phyloP scores from a whole-genome alignment of 2,797 vertebrate genomes.

The Schizopygopsis pylzovi region DNA sequence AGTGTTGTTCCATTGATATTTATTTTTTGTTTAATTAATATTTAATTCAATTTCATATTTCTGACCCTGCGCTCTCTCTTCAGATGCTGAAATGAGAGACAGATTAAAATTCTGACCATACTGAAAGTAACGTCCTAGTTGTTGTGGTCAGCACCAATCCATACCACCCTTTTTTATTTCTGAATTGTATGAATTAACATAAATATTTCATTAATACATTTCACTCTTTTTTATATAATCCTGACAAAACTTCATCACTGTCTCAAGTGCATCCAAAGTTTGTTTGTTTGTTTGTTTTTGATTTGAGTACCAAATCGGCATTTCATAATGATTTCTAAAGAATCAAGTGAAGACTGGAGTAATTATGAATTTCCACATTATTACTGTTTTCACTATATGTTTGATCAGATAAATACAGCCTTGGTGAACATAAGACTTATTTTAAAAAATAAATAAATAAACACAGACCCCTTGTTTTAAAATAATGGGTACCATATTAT shows the following conservation, averaged over 20 bases:
- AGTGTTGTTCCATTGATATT: neutral
- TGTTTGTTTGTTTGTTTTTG: no score
- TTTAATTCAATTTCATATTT: neutral
- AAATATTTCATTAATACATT: neutral
- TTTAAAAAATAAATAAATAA: no score
- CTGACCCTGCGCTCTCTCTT: neutral
- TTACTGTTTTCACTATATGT: neutral
- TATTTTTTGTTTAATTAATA: neutral
- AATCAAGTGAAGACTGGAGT: neutral
- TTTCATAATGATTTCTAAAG: neutral
- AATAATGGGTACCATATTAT: neutral
- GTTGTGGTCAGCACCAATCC: neutral
- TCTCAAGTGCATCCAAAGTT: neutral
- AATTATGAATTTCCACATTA: neutral
- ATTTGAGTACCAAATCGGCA: neutral
- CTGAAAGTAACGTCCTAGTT: neutral
- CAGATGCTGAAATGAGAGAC: slow-evolving; percentile 8
- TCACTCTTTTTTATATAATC: neutral
- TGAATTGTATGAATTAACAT: neutral
- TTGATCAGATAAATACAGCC: neutral
- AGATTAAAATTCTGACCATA: neutral
- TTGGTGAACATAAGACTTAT: neutral
- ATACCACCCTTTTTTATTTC: neutral
- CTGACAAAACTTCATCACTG: neutral
- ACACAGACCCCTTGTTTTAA: neutral